Base-by-base conservation (phyloP, 2,113 vertebrate genomes). In the Marmota monax region DNA sequence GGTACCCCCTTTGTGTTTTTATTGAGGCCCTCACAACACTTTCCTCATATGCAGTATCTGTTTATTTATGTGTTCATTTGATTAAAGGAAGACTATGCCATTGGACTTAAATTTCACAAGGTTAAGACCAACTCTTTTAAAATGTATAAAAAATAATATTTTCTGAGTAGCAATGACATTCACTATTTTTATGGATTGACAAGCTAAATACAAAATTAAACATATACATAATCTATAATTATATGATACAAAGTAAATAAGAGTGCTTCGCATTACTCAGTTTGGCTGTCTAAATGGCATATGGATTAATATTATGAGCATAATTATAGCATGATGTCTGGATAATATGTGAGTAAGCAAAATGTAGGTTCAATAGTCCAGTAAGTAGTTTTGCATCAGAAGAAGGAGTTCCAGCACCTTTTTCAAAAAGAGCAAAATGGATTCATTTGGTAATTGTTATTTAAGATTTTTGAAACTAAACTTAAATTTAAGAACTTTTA, bases 401-500 rank as follows among this genome's bases (percentile, higher is more conserved):
- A 80, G 37, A 80, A 51, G 4, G 74, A 65, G 20, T 80, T 79
- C 70, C 84, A 34, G 29, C 56, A 80, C 27, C 70, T 86, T 48
- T 91, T 91, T 51, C 39, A 27, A 63, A 91, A 92, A 85, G 51
- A 85, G 73, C 22, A 42, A 95, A 70, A 74, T 73, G 18, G 37
- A 45, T 6, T 53, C 13, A 42, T 34, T 51, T 5, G 39, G 32
- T 90, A 91, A 88, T 74, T 79, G 6, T 37, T 58, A 48, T 32
- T 91, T 82, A 73, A 45, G 61, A 82, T 1, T 73, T 90, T 45
- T 9, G 42, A 95, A 88, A 78, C 8, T 56, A 79, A 69, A 6
- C 39, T 79, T 84, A 42, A 53, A 39, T 88, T 72, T 92, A 69
- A 85, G 88, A 95, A 65, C 29, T 4, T 74, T 82, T 74, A 90